Percentiles rank a stretch among this genome's conserved stretches.
Evolutionary conservation across 2,888 invertebrate species (phyloP).

Genomic region (Drosophila infuscata): DNA sequence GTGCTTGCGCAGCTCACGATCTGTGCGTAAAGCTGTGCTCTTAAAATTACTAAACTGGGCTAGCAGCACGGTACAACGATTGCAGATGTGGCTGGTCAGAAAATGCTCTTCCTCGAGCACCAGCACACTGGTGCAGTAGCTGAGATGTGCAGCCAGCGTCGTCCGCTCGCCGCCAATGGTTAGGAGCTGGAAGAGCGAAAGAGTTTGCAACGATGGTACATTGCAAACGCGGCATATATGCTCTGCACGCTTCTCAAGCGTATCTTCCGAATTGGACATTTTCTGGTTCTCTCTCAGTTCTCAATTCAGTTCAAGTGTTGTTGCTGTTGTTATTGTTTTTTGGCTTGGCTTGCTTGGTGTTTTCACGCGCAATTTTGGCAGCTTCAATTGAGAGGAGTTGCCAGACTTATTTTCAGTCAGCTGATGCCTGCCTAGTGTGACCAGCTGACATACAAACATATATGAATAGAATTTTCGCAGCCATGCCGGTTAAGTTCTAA

Average conservation of each 20-base stretch:
- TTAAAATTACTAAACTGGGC: constrained; percentile 75
- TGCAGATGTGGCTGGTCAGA: constrained; percentile 79
- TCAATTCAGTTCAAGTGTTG: neutral
- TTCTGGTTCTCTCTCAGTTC: constrained; percentile 7
- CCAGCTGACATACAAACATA: constrained; percentile 21
- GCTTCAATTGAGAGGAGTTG: constrained; percentile 19
- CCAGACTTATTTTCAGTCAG: constrained; percentile 39
- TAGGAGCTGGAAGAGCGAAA: constrained; percentile 73
- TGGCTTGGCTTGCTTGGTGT: constrained; percentile 22
- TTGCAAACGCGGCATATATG: constrained; percentile 82
- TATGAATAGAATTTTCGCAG: constrained; percentile 39
- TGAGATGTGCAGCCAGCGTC: constrained; percentile 79
- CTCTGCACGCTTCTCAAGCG: constrained; percentile 22
- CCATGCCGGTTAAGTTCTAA: constrained; percentile 49
- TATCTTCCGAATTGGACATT: constrained; percentile 30
- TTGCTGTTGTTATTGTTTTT: constrained; percentile 5
- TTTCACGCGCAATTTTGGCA: constrained; percentile 21
- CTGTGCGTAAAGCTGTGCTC: constrained; percentile 71
- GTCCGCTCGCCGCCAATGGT: constrained; percentile 77
- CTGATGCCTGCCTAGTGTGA: constrained; percentile 47
- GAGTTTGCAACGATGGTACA: constrained; percentile 62
- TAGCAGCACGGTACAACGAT: constrained; percentile 68
- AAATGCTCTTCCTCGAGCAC: constrained; percentile 68
- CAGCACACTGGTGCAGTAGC: constrained; percentile 69
- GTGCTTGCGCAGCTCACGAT: constrained; percentile 70